These are phyloP conservation scores for Polypterus senegalus DNA, from an alignment of 2,113 vertebrate species.

Conservation along the genomic window DNA sequence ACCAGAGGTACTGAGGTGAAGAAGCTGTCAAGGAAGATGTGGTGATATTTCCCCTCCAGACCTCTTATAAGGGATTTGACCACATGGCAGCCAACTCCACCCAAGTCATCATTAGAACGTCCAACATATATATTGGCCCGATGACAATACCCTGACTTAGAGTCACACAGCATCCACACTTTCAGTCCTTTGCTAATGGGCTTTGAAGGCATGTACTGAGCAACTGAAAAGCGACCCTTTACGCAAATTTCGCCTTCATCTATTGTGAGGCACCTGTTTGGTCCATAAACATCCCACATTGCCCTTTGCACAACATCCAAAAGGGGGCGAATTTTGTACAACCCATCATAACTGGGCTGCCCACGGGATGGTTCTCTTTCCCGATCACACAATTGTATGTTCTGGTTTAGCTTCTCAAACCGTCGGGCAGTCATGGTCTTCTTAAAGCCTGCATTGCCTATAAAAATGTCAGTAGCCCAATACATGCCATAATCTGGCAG, in stretches of 20 bases:
- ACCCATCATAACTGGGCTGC: conserved; percentile 54
- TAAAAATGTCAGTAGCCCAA: conserved; percentile 65
- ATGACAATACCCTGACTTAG: conserved; percentile 61
- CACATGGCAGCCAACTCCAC: conserved; percentile 36
- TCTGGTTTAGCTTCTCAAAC: conserved; percentile 60
- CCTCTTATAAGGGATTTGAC: conserved; percentile 51
- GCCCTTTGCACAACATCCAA: conserved; percentile 57
- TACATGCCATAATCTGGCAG: conserved; percentile 62
- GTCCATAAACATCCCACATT: conserved; percentile 57
- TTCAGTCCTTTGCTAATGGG: conserved; percentile 55
- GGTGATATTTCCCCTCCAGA: conserved; percentile 54
- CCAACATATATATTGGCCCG: conserved; percentile 48
- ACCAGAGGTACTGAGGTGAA: conserved; percentile 58
- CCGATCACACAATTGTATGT: conserved; percentile 57
- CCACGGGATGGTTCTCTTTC: conserved; percentile 46
- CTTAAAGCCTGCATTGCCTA: conserved; percentile 61
- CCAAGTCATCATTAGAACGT: conserved; percentile 38
- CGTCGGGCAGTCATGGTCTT: conserved; percentile 61
- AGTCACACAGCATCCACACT: conserved; percentile 66
- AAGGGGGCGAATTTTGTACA: conserved; percentile 58
- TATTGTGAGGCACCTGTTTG: conserved; percentile 56
- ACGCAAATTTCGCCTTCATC: conserved; percentile 47
- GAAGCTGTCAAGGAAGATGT: conserved; percentile 60
- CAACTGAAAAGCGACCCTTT: conserved; percentile 52
- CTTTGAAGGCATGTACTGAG: conserved; percentile 60